These are phyloP conservation scores for Venustoraphidia nigricollis DNA, from an alignment of 2,888 invertebrate species.

Conservation along the genomic window DNA sequence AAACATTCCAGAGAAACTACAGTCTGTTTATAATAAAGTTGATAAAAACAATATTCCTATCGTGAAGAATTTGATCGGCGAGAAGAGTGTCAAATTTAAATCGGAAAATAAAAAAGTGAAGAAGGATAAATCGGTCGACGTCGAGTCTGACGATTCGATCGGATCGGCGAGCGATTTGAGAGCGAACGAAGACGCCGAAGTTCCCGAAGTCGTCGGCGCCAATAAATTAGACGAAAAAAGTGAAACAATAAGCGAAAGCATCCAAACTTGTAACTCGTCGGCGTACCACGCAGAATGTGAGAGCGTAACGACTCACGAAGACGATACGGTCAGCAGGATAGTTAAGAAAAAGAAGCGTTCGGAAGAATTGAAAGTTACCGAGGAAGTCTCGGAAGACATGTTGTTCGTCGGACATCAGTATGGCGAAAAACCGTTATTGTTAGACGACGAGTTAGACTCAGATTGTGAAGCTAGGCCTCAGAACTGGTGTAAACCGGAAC, in stretches of 20 bases:
- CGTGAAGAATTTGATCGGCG: constrained; percentile 33
- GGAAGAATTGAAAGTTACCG: constrained; percentile 24
- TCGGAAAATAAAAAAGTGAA: constrained; percentile 19
- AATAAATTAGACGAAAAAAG: constrained; percentile 28
- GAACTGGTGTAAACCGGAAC: constrained; percentile 10
- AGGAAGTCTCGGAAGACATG: constrained; percentile 33
- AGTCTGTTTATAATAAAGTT: constrained; percentile 35
- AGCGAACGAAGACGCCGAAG: constrained; percentile 33
- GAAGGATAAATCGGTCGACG: constrained; percentile 21
- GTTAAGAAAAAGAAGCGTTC: constrained; percentile 32
- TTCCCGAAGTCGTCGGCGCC: constrained; percentile 26
- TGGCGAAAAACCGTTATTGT: constrained; percentile 55
- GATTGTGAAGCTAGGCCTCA: constrained; percentile 25
- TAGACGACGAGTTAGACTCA: constrained; percentile 63
- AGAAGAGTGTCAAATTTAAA: constrained; percentile 22
- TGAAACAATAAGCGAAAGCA: constrained; percentile 44
- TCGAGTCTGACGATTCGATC: constrained; percentile 49
- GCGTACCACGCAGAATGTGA: constrained; percentile 60
- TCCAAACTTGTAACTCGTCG: constrained; percentile 50
- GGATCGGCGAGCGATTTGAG: constrained; percentile 57
- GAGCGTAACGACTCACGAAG: constrained; percentile 46
- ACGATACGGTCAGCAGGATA: constrained; percentile 35
- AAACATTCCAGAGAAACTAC: constrained; percentile 37
- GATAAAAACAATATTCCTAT: constrained; percentile 24
- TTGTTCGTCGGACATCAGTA: constrained; percentile 58